Evolutionary conservation across 1,140 invertebrate genomes (phyloP).

Genomic region (Hycleus cichorii): DNA sequence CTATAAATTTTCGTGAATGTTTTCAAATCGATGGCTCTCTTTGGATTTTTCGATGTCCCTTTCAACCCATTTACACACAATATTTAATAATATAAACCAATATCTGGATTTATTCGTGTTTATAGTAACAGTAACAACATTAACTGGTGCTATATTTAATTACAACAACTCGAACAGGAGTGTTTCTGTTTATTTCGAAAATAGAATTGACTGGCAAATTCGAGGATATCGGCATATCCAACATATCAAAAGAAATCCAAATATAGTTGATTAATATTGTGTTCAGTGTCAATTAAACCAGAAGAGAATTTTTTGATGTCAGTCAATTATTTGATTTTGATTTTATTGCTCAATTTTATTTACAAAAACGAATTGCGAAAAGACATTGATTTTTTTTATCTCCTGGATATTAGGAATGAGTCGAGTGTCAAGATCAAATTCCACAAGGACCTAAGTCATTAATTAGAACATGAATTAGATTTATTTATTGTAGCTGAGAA

Average conservation of each 20-base stretch:
- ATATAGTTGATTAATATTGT: slow-evolving; percentile 1
- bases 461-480: slow-evolving; percentile 2
- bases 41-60: too few species aligned
- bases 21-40: too few species aligned
- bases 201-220: slow-evolving; percentile 10
- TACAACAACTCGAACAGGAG: too few species aligned
- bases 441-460: slow-evolving; percentile 20
- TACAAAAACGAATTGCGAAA: neutral
- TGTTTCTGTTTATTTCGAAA: too few species aligned
- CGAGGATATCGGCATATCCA: neutral
- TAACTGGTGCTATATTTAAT: slow-evolving; percentile 4
- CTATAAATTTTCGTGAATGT: too few species aligned
- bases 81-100: too few species aligned
- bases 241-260: slow-evolving; percentile 3
- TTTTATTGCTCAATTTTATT: too few species aligned
- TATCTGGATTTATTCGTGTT: too few species aligned
- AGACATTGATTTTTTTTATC: slow-evolving; percentile 4
- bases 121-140: too few species aligned
- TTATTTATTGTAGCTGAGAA: slow-evolving; percentile 5
- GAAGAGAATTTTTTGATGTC: too few species aligned
- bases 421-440: slow-evolving; percentile 14
- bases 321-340: too few species aligned
- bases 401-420: neutral
- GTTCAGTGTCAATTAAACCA: slow-evolving; percentile 8
- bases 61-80: too few species aligned